Base-by-base conservation (phyloP, 2,797 vertebrate species). In the Urocyon cinereoargenteus region DNA sequence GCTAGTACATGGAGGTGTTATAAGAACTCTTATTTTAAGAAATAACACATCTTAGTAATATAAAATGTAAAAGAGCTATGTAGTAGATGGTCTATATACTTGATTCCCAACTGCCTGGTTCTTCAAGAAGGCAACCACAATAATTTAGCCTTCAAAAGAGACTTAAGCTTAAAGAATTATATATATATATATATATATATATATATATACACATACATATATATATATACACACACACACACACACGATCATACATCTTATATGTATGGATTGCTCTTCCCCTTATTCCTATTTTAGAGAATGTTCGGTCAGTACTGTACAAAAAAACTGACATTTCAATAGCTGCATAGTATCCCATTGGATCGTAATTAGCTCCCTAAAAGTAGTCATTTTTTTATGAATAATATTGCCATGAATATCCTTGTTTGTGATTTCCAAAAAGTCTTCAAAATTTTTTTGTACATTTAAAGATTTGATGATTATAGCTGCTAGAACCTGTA, bases 321-420 rank as follows among this genome's bases (percentile, higher is more conserved):
- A 75, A 40, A 36, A 89, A 13, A 83, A 51, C 55, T 90, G 62
- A 13, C 79, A 53, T 88, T 93, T 68, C 26, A 59, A 59, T 78
- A 49, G 40, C 72, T 93, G n/a, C 24, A 49, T 88, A 78, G 18
- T 91, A 61, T 73, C 57, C 34, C 28, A 21, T 31, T 93, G 34
- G 91, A 62, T 34, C 83, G 64, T 73, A 91, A 81, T 31, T 49
- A 85, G 59, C 89, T 96, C 24, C 15, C 26, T 93, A 77, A 88
- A 72, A 22, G 62, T 53, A 34, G 12, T 66, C 81, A 0, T 45
- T 6, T 40, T 14, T 26, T 81, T 78, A 70, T 85, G 64, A 86
- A 81, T n/a, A 70, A 22, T 92, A 7, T 91, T 92, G 14, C 72
- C 18, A 6, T 59, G 64, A 57, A 24, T 77, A 66, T 26, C 53